Conservation (phyloP, 2,797 vertebrate genomes). For the Falco concolor region DNA sequence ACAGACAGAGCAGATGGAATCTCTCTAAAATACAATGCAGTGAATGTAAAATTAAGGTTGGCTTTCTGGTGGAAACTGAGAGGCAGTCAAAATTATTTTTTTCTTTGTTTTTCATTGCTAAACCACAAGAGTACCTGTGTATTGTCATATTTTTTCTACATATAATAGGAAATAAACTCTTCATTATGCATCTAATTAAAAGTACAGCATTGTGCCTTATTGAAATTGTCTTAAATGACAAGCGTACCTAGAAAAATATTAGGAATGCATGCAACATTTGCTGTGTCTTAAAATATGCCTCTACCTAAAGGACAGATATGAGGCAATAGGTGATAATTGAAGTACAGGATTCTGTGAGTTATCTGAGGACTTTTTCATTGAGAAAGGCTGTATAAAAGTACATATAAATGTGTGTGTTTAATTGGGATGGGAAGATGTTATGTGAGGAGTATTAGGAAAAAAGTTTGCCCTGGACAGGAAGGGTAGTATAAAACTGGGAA, state of each 20-base stretch:
- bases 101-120: background rate
- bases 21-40: slow-evolving; percentile 16
- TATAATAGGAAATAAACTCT: background rate
- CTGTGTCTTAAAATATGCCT: background rate
- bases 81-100: background rate
- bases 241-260: background rate
- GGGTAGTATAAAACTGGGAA: background rate
- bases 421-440: background rate
- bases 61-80: background rate
- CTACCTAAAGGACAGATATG: background rate
- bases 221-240: background rate
- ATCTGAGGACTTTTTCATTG: background rate
- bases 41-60: slow-evolving; percentile 38
- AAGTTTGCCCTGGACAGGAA: background rate
- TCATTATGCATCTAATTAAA: background rate
- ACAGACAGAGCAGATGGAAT: slow-evolving; percentile 54
- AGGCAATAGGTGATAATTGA: background rate
- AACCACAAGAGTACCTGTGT: background rate
- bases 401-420: background rate
- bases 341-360: background rate
- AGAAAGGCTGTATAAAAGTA: background rate
- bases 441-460: background rate
- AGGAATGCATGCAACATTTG: background rate
- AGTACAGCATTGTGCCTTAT: background rate
- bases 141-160: background rate